Conservation (phyloP, 2,797 vertebrate genomes). For the Semaprochilodus insignis region DNA sequence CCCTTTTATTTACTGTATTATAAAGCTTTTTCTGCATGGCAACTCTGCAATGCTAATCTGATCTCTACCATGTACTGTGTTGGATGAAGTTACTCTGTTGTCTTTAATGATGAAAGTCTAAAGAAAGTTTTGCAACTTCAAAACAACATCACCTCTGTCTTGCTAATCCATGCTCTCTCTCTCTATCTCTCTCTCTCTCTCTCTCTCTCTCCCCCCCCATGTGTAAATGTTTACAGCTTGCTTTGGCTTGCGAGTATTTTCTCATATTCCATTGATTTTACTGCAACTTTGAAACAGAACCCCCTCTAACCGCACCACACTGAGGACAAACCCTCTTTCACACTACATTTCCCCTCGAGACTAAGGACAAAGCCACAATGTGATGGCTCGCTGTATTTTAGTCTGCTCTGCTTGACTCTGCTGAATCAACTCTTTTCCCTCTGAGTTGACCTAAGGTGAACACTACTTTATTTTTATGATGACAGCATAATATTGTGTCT, state of each 20-base stretch:
- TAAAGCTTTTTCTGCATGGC: too few relatives aligned
- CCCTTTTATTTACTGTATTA: too few relatives aligned
- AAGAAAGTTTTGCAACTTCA: not conserved
- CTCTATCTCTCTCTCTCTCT: not conserved
- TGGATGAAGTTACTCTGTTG: not conserved
- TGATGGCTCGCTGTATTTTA: conserved; percentile 18
- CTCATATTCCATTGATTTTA: conserved; percentile 23
- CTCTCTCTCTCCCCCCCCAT: not conserved
- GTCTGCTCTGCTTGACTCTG: conserved; percentile 37
- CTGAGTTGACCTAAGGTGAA: conserved; percentile 39
- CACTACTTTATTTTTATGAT: conserved; percentile 45
- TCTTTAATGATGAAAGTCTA: not conserved
- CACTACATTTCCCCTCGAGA: conserved; percentile 29
- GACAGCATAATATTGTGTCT: conserved; percentile 40
- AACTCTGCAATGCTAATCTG: too few relatives aligned
- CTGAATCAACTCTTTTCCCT: conserved; percentile 42
- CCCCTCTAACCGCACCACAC: not conserved
- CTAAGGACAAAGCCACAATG: conserved; percentile 31
- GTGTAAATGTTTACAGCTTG: not conserved
- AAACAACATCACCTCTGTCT: too few relatives aligned
- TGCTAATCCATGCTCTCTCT: not conserved
- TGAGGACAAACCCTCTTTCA: conserved; percentile 34
- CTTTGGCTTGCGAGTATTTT: not conserved
- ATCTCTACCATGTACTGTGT: too few relatives aligned
- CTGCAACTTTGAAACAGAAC: conserved; percentile 20